Base-by-base conservation (phyloP, 2,888 invertebrate genomes). In the Branchinecta sandiegonensis region DNA sequence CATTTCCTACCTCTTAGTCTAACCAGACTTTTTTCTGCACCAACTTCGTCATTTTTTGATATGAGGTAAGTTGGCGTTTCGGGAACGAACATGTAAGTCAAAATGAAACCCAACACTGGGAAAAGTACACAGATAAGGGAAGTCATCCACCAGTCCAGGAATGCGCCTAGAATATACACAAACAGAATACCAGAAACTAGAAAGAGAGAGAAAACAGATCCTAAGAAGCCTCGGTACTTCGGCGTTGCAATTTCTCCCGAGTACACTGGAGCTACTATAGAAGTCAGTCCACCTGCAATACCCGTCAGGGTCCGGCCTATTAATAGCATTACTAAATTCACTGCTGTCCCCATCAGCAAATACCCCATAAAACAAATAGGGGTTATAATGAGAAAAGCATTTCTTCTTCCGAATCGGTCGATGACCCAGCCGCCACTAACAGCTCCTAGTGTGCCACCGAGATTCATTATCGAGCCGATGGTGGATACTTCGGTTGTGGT, bases 241-340 rank as follows among this genome's bases (percentile, higher is more conserved):
- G 76, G 75, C 2, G 77, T 75, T 1, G 78, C 74, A 12, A 77
- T 76, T 71, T 80, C 80, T 11, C 78, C 76, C 50, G 79, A 74
- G 72, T 79, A 80, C 65, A 79, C 75, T 1, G 79, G 78, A n/a
- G 74, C 75, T 46, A 75, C 74, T 1, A 79, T 76, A 6, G 77
- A 77, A 0, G 76, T 73, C 70, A 79, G 74, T 47, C 75, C 73
- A 48, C 72, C 69, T 17, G 77, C 77, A 68, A 76, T 74, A 11
- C 80, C 80, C 1, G 23, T 56, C 8, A 56, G 11, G n/a, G 23
- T 56, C 23, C 63, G n/a, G 23, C 63, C 63, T 23, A 56, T 56
- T 17, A 56, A 8, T 56, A 56, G 9, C 63, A 56, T 56, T 2
- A 17, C n/a, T n/a, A 56, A 56, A 56, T 56, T 56, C 23, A 56